Evolutionary conservation across 2,113 vertebrate species (phyloP), one percentile per base, ranked within the genome.

Genomic region (Platysteira castanea): DNA sequence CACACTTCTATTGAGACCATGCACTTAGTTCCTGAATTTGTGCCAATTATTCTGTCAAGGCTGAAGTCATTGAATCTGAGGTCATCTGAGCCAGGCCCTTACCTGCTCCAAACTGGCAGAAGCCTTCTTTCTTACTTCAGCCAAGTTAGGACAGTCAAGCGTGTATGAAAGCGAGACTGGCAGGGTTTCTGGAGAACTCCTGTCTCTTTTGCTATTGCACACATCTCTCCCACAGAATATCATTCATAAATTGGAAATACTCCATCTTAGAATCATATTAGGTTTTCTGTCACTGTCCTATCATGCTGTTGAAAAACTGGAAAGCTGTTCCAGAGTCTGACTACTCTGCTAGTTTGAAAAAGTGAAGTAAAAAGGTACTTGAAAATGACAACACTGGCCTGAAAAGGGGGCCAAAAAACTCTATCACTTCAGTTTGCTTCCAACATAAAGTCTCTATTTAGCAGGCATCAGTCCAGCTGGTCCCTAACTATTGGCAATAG

Each of bases 361-460:
- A 0, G 1, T 49, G 31, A 95, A 23, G 41, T 47, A 37, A 82
- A 82, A 60, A 79, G 13, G 49, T 21, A 73, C 20, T 69, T 76
- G 28, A 77, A 93, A 90, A 64, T 35, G 90, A 59, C 30, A 93
- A 80, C 16, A 84, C 5, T 13, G 35, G 33, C 44, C 26, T 81
- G 59, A 90, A 74, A 81, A 27, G 26, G 13, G 46, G 27, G 33
- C 17, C n/a, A 52, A 71, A 86, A 77, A 33, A 0, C 15, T n/a
- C 42, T 42, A 54, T 93, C 92, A 92, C 64, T 54, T 35, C 35
- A 13, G 33, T 71, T 70, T 92, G 31, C 33, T 87, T 89, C 95
- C 94, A 94, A 93, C 76, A 92, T 77, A 89, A 97, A 90, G 89
- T 96, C 94, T 96, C 80, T 28, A 4, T 81, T 85, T 59, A 61